Percentiles rank a stretch among this genome's conserved stretches.
Conservation (phyloP, 2,888 invertebrate species). For the Volucella zonaria region DNA sequence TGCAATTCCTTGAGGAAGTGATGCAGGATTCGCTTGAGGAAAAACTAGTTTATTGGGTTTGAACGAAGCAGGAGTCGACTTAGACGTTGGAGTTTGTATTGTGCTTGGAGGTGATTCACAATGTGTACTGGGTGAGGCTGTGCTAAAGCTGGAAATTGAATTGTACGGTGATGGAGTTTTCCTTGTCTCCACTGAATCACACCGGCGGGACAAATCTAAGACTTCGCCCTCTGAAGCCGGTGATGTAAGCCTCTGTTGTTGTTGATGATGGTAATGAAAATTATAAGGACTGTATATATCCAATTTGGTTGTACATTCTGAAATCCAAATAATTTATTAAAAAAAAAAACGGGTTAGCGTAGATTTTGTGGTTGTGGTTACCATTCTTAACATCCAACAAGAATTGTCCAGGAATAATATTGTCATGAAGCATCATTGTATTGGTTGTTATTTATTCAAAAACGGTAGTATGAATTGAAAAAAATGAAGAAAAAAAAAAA, state of each 20-base stretch:
- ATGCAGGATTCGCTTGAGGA: slow-evolving; percentile 13
- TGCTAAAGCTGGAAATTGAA: slow-evolving; percentile 79
- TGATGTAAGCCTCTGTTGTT: slow-evolving; percentile 76
- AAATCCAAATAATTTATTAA: slow-evolving; percentile 23
- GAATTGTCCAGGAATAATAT: slow-evolving; percentile 80
- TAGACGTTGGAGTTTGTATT: slow-evolving; percentile 55
- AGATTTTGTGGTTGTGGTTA: slow-evolving; percentile 74
- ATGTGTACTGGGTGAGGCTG: slow-evolving; percentile 77
- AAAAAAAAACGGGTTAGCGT: neutral
- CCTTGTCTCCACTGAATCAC: slow-evolving; percentile 80
- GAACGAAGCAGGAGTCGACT: neutral
- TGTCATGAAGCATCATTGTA: slow-evolving; percentile 79
- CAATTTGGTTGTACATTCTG: slow-evolving; percentile 75
- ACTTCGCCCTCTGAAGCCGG: slow-evolving; percentile 77
- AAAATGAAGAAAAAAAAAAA: neutral
- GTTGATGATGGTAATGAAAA: slow-evolving; percentile 76
- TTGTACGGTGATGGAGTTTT: slow-evolving; percentile 82
- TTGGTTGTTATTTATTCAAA: neutral
- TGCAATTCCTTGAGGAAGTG: slow-evolving; percentile 41
- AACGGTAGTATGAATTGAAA: slow-evolving; percentile 7
- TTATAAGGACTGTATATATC: slow-evolving; percentile 80
- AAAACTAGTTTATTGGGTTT: slow-evolving; percentile 45
- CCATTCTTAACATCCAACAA: slow-evolving; percentile 80
- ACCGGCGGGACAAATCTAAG: slow-evolving; percentile 81
- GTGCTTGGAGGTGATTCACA: slow-evolving; percentile 74